Conservation (phyloP, 2,888 invertebrate species). For the Bombylius major region DNA sequence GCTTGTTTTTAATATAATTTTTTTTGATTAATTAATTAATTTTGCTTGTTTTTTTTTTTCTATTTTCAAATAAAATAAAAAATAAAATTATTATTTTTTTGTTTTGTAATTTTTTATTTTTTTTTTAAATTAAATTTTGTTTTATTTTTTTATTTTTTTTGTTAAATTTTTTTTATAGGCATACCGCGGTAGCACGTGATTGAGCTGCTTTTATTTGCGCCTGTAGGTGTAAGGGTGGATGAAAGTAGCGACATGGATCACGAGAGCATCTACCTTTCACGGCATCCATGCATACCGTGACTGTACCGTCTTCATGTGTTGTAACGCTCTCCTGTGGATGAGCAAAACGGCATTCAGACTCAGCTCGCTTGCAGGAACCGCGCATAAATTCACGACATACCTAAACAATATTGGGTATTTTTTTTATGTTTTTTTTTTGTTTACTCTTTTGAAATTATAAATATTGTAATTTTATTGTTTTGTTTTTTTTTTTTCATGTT, state of each 20-base stretch:
- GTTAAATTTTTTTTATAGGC: slow-evolving; percentile 36
- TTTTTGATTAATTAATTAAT: too few relatives aligned
- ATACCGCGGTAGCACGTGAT: slow-evolving; percentile 82
- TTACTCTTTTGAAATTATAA: too few relatives aligned
- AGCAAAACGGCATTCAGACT: slow-evolving; percentile 97
- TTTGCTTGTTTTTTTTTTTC: too few relatives aligned
- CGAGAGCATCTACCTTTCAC: slow-evolving; percentile 98
- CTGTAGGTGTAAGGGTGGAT: slow-evolving; percentile 99
- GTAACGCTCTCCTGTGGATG: slow-evolving; percentile 95
- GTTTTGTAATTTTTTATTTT: background rate
- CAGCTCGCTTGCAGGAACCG: slow-evolving; percentile 95
- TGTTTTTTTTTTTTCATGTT: slow-evolving; percentile 19
- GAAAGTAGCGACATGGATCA: slow-evolving; percentile 99
- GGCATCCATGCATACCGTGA: slow-evolving; percentile 99
- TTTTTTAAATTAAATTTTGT: background rate
- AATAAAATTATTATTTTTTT: too few relatives aligned
- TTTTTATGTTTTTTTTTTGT: too few relatives aligned
- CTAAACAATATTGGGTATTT: slow-evolving; percentile 40
- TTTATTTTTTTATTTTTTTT: background rate
- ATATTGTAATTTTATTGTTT: too few relatives aligned
- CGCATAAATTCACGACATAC: slow-evolving; percentile 98
- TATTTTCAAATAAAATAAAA: too few relatives aligned
- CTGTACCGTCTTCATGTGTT: slow-evolving; percentile 95
- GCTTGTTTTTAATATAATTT: too few relatives aligned
- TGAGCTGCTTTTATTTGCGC: slow-evolving; percentile 97